These are phyloP conservation scores for Dynastes maya DNA, from an alignment of 2,888 invertebrate genomes.

Conservation along the genomic window DNA sequence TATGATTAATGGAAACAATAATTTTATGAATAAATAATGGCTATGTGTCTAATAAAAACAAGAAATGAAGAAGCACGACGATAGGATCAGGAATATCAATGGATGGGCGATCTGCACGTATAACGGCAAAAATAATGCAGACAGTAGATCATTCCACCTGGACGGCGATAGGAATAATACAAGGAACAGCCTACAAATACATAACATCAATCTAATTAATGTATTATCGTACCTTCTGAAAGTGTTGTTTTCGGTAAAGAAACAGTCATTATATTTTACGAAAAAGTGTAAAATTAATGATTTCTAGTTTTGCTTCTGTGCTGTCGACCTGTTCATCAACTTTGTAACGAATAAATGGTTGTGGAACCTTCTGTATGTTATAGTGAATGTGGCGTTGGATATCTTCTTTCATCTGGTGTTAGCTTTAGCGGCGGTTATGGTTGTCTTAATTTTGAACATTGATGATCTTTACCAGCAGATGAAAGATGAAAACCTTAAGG, in stretches of 20 bases:
- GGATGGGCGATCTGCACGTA: conserved; percentile 17
- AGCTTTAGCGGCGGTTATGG: conserved; percentile 53
- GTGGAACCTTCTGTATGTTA: conserved; percentile 51
- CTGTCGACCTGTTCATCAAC: conserved; percentile 19
- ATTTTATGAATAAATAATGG: conserved; percentile 18
- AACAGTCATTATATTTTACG: not conserved
- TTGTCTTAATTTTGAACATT: conserved; percentile 54
- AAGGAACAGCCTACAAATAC: not conserved
- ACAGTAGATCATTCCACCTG: not conserved
- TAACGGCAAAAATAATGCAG: conserved; percentile 2
- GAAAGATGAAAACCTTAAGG: conserved; percentile 22
- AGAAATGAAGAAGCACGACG: conserved; percentile 26
- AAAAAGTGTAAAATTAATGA: not conserved
- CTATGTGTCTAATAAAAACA: not conserved
- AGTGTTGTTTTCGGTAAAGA: conserved; percentile 19
- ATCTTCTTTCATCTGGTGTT: conserved; percentile 56
- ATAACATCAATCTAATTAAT: not conserved
- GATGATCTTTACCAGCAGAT: conserved; percentile 51
- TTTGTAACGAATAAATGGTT: conserved; percentile 48
- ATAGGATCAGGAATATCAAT: not conserved
- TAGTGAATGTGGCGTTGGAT: conserved; percentile 51
- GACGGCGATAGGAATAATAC: conserved; percentile 6
- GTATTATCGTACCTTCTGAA: conserved; percentile 1
- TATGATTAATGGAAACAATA: not conserved
- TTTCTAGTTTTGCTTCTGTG: conserved; percentile 28